phyloP scores from a whole-genome alignment of 2,113 vertebrate species.

The Myiopsitta monachus region DNA sequence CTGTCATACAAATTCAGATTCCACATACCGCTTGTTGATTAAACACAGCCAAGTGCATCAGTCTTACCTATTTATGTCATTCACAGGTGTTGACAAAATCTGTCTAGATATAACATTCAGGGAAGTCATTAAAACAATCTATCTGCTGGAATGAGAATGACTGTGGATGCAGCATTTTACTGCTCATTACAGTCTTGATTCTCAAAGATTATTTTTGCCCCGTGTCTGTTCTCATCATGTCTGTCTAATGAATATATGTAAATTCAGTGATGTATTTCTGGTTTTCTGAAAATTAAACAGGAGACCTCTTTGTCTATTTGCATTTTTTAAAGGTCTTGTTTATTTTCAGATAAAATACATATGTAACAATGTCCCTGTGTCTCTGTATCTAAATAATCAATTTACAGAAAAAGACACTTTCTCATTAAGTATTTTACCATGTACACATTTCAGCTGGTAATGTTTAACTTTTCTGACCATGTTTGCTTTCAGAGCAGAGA shows the following conservation, averaged over 20 bases:
- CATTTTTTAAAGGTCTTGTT: not conserved
- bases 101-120: not conserved
- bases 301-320: not conserved
- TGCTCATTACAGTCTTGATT: not conserved
- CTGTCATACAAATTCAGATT: not conserved
- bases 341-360: not conserved
- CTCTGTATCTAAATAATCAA: not conserved
- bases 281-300: not conserved
- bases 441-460: not conserved
- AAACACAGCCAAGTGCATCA: not conserved
- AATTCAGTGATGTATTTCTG: not conserved
- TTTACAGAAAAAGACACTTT: not conserved
- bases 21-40: not conserved
- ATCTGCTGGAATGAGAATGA: not conserved
- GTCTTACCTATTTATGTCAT: not conserved
- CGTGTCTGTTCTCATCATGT: not conserved
- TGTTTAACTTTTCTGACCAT: not conserved
- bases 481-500: not conserved
- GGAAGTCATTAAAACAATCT: constrained; percentile 26
- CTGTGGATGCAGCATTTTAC: not conserved
- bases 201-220: not conserved
- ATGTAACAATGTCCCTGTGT: not conserved
- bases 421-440: not conserved
- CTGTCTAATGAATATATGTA: not conserved
- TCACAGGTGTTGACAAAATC: not conserved